Percentiles rank a stretch among this genome's conserved stretches.
Evolutionary conservation across 37 sponge, comb jelly and placozoan species (phyloP).

Genomic region (Spongilla lacustris): DNA sequence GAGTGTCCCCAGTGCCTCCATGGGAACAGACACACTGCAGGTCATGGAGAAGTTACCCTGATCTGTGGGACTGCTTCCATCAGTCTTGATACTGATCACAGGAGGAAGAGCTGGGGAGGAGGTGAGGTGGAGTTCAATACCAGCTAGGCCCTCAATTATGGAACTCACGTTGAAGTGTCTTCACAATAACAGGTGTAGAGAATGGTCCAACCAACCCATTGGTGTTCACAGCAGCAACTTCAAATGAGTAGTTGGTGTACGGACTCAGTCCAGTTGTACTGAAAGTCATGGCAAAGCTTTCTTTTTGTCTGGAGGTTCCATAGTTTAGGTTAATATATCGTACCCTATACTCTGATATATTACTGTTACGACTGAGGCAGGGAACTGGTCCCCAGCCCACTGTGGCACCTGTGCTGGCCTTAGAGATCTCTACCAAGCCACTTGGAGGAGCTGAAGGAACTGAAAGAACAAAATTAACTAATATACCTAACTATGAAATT

Average conservation of each 20-base stretch:
- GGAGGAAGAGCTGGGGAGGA: not conserved
- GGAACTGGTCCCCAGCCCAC: not conserved
- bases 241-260: not conserved
- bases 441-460: not conserved
- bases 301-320: not conserved
- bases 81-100: not conserved
- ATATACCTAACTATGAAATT: not conserved
- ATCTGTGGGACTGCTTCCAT: not conserved
- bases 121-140: not conserved
- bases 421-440: not conserved
- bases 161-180: not conserved
- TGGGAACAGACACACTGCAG: not conserved
- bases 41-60: not conserved
- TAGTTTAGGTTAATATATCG: not conserved
- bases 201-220: not conserved
- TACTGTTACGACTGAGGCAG: not conserved
- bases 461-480: not conserved
- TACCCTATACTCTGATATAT: not conserved
- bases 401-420: not conserved
- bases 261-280: not conserved
- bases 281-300: not conserved
- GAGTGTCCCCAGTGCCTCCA: not conserved
- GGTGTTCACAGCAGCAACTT: not conserved
- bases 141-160: not conserved
- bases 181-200: not conserved